Conservation (phyloP, 2,113 vertebrate genomes). For the Eurypyga helias region DNA sequence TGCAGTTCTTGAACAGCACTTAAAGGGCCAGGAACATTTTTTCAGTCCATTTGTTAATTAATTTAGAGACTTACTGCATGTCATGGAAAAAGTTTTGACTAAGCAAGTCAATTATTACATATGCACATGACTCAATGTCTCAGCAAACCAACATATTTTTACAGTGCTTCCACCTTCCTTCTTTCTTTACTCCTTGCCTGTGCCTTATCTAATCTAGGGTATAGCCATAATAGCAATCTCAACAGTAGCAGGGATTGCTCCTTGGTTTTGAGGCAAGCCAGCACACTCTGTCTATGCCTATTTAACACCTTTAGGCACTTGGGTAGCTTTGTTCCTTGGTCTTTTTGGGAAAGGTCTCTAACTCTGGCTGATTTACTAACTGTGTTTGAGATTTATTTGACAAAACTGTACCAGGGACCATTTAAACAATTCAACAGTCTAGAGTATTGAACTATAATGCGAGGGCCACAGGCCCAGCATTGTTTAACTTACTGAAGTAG, state of each 20-base stretch:
- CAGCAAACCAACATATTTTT: slow-evolving; percentile 71
- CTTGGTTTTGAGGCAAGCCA: not conserved
- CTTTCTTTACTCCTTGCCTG: slow-evolving; percentile 75
- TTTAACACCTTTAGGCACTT: not conserved
- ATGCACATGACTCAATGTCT: slow-evolving; percentile 78
- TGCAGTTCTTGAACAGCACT: not conserved
- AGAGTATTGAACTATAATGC: not conserved
- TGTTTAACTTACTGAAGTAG: not conserved
- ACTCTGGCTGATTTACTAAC: not conserved
- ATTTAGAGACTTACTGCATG: not conserved
- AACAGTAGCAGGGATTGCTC: not conserved
- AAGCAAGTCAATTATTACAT: slow-evolving; percentile 37
- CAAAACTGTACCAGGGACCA: not conserved
- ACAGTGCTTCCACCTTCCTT: not conserved
- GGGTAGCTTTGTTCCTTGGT: not conserved
- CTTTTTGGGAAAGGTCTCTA: not conserved
- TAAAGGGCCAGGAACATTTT: not conserved
- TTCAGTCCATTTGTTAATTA: not conserved
- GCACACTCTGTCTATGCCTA: not conserved
- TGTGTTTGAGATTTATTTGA: not conserved
- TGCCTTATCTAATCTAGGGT: not conserved
- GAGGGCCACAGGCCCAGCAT: not conserved
- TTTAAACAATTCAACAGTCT: not conserved
- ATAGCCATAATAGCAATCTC: not conserved
- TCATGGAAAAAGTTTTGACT: not conserved